Evolutionary conservation across 2,113 vertebrate species (phyloP).

Genomic region (Coptodon bakossiorum): DNA sequence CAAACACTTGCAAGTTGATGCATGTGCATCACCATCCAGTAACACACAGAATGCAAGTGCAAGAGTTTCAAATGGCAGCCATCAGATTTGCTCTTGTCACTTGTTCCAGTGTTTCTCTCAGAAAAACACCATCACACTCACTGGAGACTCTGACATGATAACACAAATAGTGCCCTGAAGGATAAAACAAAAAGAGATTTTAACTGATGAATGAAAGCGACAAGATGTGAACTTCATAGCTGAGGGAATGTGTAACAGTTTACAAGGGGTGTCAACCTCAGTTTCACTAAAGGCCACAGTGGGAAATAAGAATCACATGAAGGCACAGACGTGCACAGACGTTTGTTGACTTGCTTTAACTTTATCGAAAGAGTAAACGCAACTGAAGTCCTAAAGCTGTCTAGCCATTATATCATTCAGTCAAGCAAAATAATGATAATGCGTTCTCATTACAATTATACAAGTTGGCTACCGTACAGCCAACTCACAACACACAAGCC

Average conservation of each 20-base stretch:
- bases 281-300: neutral
- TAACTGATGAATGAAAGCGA: neutral
- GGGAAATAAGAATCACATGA: neutral
- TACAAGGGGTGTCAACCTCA: neutral
- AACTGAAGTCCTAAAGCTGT: neutral
- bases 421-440: neutral
- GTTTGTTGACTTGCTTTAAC: neutral
- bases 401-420: neutral
- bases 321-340: neutral
- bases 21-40: neutral
- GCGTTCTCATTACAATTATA: neutral
- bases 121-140: neutral
- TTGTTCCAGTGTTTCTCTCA: neutral
- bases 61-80: neutral
- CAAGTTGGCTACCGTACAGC: neutral
- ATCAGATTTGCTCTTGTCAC: neutral
- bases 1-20: neutral
- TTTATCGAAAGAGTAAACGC: neutral
- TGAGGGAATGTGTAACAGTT: neutral
- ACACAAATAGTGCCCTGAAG: neutral
- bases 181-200: neutral
- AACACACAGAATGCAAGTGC: neutral
- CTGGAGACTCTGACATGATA: neutral
- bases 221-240: neutral
- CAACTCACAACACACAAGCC: neutral